These are phyloP conservation scores for Semicossyphus pulcher DNA, from an alignment of 2,113 vertebrate genomes.

Conservation along the genomic window DNA sequence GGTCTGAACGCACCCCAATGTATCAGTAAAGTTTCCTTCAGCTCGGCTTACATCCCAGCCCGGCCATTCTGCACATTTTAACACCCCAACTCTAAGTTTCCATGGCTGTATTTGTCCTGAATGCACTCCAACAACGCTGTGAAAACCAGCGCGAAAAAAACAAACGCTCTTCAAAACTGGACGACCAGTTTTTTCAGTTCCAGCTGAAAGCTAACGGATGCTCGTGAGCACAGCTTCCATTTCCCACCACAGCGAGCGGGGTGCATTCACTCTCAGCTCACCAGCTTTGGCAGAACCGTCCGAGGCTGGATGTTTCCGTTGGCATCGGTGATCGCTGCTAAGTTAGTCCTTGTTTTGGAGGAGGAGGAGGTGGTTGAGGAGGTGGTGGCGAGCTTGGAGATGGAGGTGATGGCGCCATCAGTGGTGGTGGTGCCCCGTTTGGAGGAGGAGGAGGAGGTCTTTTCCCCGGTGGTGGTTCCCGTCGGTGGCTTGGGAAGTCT, in stretches of 20 bases:
- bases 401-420: slow-evolving; percentile 89
- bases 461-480: slow-evolving; percentile 81
- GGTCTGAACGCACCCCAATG: slow-evolving; percentile 37
- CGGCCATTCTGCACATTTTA: slow-evolving; percentile 5
- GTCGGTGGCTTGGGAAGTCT: slow-evolving; percentile 94
- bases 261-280: slow-evolving; percentile 87
- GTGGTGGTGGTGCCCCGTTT: slow-evolving; percentile 83
- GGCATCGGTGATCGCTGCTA: slow-evolving; percentile 96
- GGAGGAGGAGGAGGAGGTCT: slow-evolving; percentile 80
- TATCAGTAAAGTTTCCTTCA: slow-evolving; percentile 10
- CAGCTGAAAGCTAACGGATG: background rate
- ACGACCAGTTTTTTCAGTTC: slow-evolving; percentile 47
- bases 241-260: slow-evolving; percentile 35
- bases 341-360: slow-evolving; percentile 97
- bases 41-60: slow-evolving; percentile 11
- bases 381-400: slow-evolving; percentile 94
- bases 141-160: slow-evolving; percentile 38
- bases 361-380: slow-evolving; percentile 89
- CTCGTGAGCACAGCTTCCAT: background rate
- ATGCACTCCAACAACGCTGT: slow-evolving; percentile 54
- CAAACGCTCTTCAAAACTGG: slow-evolving; percentile 42
- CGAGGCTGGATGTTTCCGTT: slow-evolving; percentile 98
- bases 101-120: slow-evolving; percentile 13
- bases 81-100: background rate
- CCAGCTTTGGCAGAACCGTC: slow-evolving; percentile 98